phyloP scores from a whole-genome alignment of 1,140 invertebrate species.

The Ganaspis sp. region DNA sequence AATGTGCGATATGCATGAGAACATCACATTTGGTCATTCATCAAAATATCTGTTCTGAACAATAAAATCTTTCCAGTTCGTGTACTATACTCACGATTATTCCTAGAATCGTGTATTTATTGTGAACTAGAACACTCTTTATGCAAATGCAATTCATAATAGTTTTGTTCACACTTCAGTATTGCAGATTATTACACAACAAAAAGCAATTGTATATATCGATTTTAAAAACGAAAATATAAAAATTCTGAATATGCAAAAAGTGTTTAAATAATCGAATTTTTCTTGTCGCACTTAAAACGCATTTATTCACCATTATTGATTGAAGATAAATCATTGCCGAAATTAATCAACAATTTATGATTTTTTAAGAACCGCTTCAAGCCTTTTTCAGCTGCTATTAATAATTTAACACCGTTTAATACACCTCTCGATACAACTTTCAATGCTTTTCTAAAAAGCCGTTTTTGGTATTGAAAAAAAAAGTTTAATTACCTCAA shows the following conservation, averaged over 20 bases:
- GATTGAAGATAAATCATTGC: too few relatives aligned
- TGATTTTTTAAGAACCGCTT: too few relatives aligned
- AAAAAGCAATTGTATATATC: too few relatives aligned
- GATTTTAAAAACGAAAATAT: too few relatives aligned
- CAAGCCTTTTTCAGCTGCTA: too few relatives aligned
- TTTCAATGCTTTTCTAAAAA: background rate
- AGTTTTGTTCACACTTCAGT: background rate
- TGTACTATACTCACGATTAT: conserved; percentile 2
- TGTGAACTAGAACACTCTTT: conserved; percentile 4
- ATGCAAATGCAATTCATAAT: conserved; percentile 4
- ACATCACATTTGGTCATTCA: background rate
- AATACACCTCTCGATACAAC: too few relatives aligned
- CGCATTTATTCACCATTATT: too few relatives aligned
- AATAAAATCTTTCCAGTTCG: background rate
- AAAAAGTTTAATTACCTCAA: background rate
- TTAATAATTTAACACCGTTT: too few relatives aligned
- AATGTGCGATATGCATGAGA: background rate
- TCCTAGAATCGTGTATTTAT: conserved; percentile 21
- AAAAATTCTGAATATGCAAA: too few relatives aligned
- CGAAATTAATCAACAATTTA: too few relatives aligned
- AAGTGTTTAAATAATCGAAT: too few relatives aligned
- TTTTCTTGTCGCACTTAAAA: too few relatives aligned
- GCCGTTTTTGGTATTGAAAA: background rate
- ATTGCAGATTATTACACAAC: background rate
- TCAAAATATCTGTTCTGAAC: conserved; percentile 13